phyloP scores from a whole-genome alignment of 2,797 vertebrate genomes.

The Melanotaenia nigrans region DNA sequence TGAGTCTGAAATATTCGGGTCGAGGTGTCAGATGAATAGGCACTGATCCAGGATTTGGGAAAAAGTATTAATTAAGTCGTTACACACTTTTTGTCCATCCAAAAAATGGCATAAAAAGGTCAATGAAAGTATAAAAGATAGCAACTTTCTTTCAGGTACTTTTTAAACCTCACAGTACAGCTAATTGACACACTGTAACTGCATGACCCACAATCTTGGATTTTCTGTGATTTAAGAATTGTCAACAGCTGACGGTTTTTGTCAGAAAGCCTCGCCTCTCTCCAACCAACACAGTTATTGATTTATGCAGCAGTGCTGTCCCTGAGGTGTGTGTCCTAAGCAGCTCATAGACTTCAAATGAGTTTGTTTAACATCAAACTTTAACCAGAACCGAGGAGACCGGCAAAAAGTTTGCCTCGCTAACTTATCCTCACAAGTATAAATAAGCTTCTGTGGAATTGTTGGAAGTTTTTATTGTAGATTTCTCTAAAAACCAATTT shows the following conservation, averaged over 20 bases:
- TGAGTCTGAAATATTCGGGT: neutral
- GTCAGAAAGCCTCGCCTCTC: neutral
- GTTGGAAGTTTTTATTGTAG: neutral
- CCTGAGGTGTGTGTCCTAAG: slow-evolving; percentile 2
- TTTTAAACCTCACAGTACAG: neutral
- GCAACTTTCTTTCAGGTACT: neutral
- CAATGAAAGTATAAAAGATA: neutral
- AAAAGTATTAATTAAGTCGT: neutral
- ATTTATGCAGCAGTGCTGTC: slow-evolving; percentile 4
- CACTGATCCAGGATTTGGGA: neutral
- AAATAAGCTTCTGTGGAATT: neutral
- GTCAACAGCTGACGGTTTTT: neutral
- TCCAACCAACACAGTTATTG: neutral
- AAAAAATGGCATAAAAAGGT: neutral
- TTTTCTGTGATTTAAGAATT: neutral
- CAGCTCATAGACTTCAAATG: slow-evolving; percentile 19
- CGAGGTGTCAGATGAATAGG: slow-evolving; percentile 1
- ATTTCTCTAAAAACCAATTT: neutral
- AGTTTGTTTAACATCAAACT: slow-evolving; percentile 27
- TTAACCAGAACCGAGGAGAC: slow-evolving; percentile 11
- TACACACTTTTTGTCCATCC: neutral
- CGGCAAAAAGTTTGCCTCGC: neutral
- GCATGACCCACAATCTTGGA: neutral
- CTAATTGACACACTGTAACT: neutral
- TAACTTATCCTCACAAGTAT: neutral